Percentiles rank a stretch among this genome's conserved stretches.
These are phyloP conservation scores for Darevskia mixta DNA, from an alignment of 2,797 vertebrate species.

Conservation along the genomic window DNA sequence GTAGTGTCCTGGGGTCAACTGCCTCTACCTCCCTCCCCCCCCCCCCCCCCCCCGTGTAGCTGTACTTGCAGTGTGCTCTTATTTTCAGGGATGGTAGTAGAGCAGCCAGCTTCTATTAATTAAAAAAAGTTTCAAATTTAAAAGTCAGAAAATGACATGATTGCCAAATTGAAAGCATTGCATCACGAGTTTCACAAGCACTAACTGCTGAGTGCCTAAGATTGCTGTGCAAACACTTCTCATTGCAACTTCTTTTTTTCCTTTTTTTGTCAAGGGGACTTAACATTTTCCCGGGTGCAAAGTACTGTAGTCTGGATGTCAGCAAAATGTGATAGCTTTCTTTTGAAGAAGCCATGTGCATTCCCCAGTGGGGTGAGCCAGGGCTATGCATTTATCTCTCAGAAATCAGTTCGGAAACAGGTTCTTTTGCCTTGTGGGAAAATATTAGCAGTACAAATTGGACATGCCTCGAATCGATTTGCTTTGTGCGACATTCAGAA, in stretches of 20 bases:
- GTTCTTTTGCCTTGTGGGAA: background rate
- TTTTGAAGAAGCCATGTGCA: background rate
- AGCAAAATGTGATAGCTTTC: background rate
- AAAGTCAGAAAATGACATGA: background rate
- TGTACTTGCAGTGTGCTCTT: background rate
- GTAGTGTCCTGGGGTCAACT: background rate
- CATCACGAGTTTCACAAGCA: background rate
- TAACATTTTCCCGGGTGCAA: background rate
- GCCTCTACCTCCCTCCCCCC: background rate
- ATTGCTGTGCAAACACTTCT: background rate
- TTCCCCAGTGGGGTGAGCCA: background rate
- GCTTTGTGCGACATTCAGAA: background rate
- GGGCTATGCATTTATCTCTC: background rate
- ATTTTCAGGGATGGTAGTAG: background rate
- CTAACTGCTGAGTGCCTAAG: background rate
- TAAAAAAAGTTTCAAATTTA: background rate
- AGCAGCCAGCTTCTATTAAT: background rate
- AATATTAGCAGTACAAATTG: background rate
- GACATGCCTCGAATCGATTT: background rate
- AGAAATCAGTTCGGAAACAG: background rate
- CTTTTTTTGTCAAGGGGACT: background rate
- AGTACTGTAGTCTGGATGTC: background rate
- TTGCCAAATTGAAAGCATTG: background rate
- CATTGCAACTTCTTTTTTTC: background rate
- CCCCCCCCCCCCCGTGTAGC: background rate